These are phyloP conservation scores for Ectemnius cavifrons DNA, from an alignment of 2,888 invertebrate species.

Conservation along the genomic window DNA sequence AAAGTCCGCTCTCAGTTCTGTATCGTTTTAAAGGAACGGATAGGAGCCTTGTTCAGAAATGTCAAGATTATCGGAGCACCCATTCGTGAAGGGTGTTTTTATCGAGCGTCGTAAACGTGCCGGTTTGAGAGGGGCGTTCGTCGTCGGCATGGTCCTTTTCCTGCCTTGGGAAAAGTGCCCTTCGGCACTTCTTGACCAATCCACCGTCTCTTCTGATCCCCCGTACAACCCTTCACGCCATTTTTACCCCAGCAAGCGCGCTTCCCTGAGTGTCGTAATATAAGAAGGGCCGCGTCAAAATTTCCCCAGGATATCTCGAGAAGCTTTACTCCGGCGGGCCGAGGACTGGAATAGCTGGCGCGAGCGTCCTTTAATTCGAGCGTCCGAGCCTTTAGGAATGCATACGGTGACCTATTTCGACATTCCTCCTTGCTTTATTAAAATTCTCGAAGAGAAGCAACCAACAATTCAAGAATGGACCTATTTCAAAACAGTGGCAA, in stretches of 20 bases:
- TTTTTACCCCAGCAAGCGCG: slow-evolving; percentile 11
- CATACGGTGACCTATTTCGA: not conserved
- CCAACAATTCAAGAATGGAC: not conserved
- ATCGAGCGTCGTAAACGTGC: slow-evolving; percentile 47
- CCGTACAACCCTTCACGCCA: slow-evolving; percentile 29
- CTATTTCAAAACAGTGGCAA: no score
- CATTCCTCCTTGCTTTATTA: not conserved
- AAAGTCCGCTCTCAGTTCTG: no score
- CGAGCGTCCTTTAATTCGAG: not conserved
- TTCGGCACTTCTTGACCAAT: slow-evolving; percentile 48
- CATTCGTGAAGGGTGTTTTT: slow-evolving; percentile 38
- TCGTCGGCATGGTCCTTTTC: slow-evolving; percentile 30
- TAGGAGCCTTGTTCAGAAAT: not conserved
- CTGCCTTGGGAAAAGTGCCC: slow-evolving; percentile 34
- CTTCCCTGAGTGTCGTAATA: slow-evolving; percentile 11
- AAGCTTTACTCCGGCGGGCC: slow-evolving; percentile 22
- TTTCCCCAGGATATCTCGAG: slow-evolving; percentile 31
- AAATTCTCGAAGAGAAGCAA: not conserved
- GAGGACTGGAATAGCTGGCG: slow-evolving; percentile 15
- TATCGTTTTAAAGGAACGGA: not conserved
- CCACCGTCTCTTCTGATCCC: slow-evolving; percentile 9
- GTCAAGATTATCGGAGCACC: slow-evolving; percentile 33
- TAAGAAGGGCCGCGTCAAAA: slow-evolving; percentile 21
- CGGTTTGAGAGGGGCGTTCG: slow-evolving; percentile 37
- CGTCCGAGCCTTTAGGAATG: not conserved